These are phyloP conservation scores for Scaptomyza pallida DNA, from an alignment of 1,140 invertebrate species.

Conservation along the genomic window DNA sequence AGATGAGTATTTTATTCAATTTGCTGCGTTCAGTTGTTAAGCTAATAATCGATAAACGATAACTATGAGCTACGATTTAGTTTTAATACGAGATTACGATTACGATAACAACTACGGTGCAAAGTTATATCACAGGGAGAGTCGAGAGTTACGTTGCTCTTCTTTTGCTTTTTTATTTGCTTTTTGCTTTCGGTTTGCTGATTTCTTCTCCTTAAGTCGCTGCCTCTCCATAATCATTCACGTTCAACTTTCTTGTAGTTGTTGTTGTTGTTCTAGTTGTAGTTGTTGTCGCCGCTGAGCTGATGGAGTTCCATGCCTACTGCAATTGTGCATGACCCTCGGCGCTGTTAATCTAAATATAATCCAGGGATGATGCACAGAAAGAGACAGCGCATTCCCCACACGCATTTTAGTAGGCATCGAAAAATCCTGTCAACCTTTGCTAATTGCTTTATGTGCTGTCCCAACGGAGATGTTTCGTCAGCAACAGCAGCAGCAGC, in stretches of 20 bases:
- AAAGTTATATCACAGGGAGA: slow-evolving; percentile 80
- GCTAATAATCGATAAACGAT: slow-evolving; percentile 67
- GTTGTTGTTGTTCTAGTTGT: slow-evolving; percentile 14
- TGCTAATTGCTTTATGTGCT: slow-evolving; percentile 77
- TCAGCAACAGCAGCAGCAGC: slow-evolving; percentile 70
- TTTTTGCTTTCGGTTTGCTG: slow-evolving; percentile 28
- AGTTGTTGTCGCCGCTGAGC: slow-evolving; percentile 40
- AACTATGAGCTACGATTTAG: slow-evolving; percentile 60
- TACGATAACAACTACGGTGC: slow-evolving; percentile 75
- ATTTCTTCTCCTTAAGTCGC: slow-evolving; percentile 39
- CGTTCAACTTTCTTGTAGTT: slow-evolving; percentile 10
- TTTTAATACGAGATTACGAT: no score
- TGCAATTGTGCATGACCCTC: slow-evolving; percentile 49
- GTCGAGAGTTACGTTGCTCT: slow-evolving; percentile 65
- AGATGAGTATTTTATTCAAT: slow-evolving; percentile 29
- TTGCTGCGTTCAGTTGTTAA: slow-evolving; percentile 52
- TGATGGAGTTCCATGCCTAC: slow-evolving; percentile 33
- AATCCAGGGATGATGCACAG: slow-evolving; percentile 55
- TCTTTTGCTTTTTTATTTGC: slow-evolving; percentile 23
- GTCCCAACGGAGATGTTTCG: slow-evolving; percentile 79
- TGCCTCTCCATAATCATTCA: slow-evolving; percentile 17
- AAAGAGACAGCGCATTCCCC: slow-evolving; percentile 21
- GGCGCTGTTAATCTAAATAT: slow-evolving; percentile 74
- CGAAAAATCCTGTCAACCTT: slow-evolving; percentile 54
- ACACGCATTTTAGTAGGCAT: slow-evolving; percentile 53